Base-by-base conservation (phyloP, 2,888 invertebrate species). In the Salticus scenicus region DNA sequence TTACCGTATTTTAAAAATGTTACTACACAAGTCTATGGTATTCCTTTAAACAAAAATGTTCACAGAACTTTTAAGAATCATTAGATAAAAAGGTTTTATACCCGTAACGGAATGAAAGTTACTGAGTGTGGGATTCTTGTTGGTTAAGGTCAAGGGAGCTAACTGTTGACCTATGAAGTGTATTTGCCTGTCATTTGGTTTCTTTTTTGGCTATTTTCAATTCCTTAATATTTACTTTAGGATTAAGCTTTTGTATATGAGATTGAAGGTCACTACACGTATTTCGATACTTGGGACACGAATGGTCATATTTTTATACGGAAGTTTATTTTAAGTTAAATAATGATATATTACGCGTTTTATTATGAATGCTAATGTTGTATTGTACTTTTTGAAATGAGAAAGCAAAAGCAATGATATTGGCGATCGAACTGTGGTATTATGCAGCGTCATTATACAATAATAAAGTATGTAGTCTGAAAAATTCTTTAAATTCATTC, bases 161-260 rank as follows among this genome's bases (percentile, higher is more conserved):
- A 76, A 47, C 31, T 67, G 33, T 31, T 69, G 67, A 76, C 67
- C 76, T 76, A 47, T 76, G 51, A 33, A 33, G 51, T 7, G 67
- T 69, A 76, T 69, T 76, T 76, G 42, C 67, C 47, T 24, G 51
- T 51, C 51, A 67, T 33, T 47, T 31, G 30, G 51, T 51, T 51
- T 31, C 30, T 27, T 67, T 51, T 47, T 31, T 67, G 51, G 31
- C 76, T 47, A 76, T 76, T 76, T 69, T 69, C 28, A 74, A 66
- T 75, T 66, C 75, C 66, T 75, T 75, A 42, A 30, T 75, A 47
- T 69, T 67, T 69, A 37, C 69, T 51, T 67, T 69, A 31, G 76
- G 67, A 69, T 24, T 72, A 17, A 30, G 57, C 20, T 72, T 72
- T 51, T 42, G 42, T 76, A 33, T 75, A 27, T 31, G 47, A 31